Evolutionary conservation across 2,888 invertebrate genomes (phyloP), one percentile per base, ranked within the genome.

Genomic region (Drosophila quinaria): DNA sequence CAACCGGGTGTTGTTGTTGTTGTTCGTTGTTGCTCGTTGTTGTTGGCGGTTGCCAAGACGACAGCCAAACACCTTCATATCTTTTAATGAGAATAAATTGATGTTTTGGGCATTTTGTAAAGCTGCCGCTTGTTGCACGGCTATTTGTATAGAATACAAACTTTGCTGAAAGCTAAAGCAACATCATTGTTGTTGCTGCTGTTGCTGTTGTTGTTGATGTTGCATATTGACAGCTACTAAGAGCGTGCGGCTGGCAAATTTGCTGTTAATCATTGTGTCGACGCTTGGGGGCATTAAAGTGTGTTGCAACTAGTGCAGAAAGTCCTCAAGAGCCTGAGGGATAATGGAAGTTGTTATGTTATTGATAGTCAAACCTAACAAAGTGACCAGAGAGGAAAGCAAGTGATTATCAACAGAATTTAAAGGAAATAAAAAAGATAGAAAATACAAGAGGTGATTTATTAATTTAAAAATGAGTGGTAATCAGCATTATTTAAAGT

Each of bases 11-110:
- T 5, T 50, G 50, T 19, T 51, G 56, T 41, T 56, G 51, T 3
- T 42, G 61, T 10, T 50, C 19, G 59, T 15, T 59, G 47, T 25
- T 25, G n/a, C n/a, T n/a, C n/a, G 47, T 35, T 50, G 19, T 44
- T 56, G 51, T 17, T 64, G 49, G 54, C 37, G 49, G 77, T 59
- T 70, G 70, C 44, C 78, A 74, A 60, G 65, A 77, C 70, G 80
- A 67, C 65, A 77, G 71, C 56, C 82, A 78, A 73, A 83, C 83
- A 81, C 86, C 84, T 88, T 80, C 81, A 78, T 83, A 86, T 84
- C 78, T 81, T 86, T 88, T 88, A 87, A 87, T 88, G 87, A 87
- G 87, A 87, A 87, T 88, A 88, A 88, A 87, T 87, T 87, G 88
- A 86, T 88, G 88, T 87, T 88, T 88, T 75, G 87, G 88, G 87